Percentiles rank a stretch among this genome's conserved stretches.
These are phyloP conservation scores for Xylota sylvarum DNA, from an alignment of 2,888 invertebrate genomes.

Conservation along the genomic window DNA sequence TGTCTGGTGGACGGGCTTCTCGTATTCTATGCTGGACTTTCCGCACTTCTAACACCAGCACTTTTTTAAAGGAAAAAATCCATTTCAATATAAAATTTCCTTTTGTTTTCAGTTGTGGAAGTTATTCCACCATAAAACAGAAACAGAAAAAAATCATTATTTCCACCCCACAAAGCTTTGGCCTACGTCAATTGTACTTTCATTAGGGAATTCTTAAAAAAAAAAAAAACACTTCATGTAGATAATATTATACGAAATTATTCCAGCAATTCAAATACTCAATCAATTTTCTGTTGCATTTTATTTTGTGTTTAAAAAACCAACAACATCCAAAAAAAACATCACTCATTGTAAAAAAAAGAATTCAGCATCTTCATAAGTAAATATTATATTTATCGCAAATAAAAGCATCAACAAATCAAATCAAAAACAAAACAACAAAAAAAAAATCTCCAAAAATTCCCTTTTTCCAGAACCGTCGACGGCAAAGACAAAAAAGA, in stretches of 20 bases:
- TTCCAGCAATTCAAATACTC: constrained; percentile 26
- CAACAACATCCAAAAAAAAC: constrained; percentile 23
- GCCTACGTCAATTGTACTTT: constrained; percentile 70
- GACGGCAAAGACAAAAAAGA: constrained; percentile 95
- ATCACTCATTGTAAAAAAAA: constrained; percentile 71
- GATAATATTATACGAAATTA: constrained; percentile 15
- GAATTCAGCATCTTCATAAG: constrained; percentile 53
- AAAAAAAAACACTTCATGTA: constrained; percentile 62
- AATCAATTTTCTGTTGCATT: constrained; percentile 26
- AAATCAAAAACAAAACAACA: constrained; percentile 56
- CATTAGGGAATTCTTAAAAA: constrained; percentile 28
- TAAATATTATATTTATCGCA: constrained; percentile 50
- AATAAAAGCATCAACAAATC: constrained; percentile 39
- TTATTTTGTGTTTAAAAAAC: constrained; percentile 28
- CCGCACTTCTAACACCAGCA: constrained; percentile 42
- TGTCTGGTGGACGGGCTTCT: constrained; percentile 40
- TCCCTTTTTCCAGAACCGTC: constrained; percentile 88
- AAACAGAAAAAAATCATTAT: constrained; percentile 69
- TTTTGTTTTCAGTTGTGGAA: constrained; percentile 74
- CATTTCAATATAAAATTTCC: constrained; percentile 43
- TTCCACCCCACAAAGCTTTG: constrained; percentile 66
- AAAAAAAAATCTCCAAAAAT: constrained; percentile 67
- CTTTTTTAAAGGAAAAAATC: constrained; percentile 12
- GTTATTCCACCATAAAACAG: constrained; percentile 63
- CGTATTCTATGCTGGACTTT: neutral